Base-by-base conservation (phyloP, 2,113 vertebrate genomes). In the Atractosteus spatula region DNA sequence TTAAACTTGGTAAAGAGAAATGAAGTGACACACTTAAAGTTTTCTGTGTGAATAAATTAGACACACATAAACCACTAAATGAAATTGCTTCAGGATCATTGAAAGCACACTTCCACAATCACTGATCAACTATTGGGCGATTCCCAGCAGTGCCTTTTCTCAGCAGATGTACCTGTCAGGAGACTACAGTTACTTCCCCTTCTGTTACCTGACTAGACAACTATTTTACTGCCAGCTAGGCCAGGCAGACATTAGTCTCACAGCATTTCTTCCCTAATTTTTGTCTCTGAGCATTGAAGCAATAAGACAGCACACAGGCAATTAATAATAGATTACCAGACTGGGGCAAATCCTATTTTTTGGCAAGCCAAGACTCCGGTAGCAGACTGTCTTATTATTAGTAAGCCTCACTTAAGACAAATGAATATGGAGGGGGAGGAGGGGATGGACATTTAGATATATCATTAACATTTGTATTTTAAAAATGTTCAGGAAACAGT, bases 311-410 rank as follows among this genome's bases (percentile, higher is more conserved):
- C 45, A 16, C 73, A 70, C 66, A 16, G 69, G 67, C 74, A 82
- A 78, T 80, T 80, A 82, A 82, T 82, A 80, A 82, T 78, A 82
- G 69, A 82, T 80, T 54, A 74, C 55, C 59, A 69, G 73, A 66
- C 77, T 73, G 70, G 71, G 75, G 73, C 79, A 62, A 74, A 77
- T 74, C 72, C 71, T 62, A 61, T 56, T 71, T 76, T 75, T 78
- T 76, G 74, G 76, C 68, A 74, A 78, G 56, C 47, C 69, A 45
- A 62, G 62, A 66, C 62, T 78, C 74, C 57, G 66, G 67, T 73
- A 44, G 69, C 62, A 73, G 57, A 62, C 74, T 69, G 43, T 76
- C 71, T 59, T 66, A 51, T 66, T 43, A 69, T 76, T 77, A 65
- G 17, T 11, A 65, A 65, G 41, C 62, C 12, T 59, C 57, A 59